These are phyloP conservation scores for Mugil cephalus DNA, from an alignment of 2,113 vertebrate species.

Conservation along the genomic window DNA sequence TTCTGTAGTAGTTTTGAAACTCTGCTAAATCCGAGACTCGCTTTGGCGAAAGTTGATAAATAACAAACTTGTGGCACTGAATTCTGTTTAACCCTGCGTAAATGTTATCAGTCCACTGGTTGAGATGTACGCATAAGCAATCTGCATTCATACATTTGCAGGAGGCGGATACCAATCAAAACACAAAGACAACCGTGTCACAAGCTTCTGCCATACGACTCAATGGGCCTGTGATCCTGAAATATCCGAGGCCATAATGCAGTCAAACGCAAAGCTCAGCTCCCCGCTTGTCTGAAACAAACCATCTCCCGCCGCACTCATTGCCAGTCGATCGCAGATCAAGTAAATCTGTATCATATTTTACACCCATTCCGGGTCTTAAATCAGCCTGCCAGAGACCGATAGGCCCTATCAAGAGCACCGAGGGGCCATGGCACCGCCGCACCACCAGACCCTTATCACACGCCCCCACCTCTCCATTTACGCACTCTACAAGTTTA, in stretches of 20 bases:
- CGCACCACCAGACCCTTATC: constrained; percentile 80
- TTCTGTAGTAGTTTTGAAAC: background rate
- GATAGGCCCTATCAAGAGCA: constrained; percentile 86
- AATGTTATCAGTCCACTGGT: constrained; percentile 16
- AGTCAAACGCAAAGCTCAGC: constrained; percentile 45
- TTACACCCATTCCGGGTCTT: constrained; percentile 80
- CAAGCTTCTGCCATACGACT: constrained; percentile 39
- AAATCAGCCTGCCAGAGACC: constrained; percentile 82
- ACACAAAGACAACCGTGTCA: constrained; percentile 59
- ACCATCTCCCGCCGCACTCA: constrained; percentile 46
- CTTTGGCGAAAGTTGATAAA: constrained; percentile 4
- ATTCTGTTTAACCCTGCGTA: background rate
- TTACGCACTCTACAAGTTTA: constrained; percentile 79
- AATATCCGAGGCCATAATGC: constrained; percentile 46
- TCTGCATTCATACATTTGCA: constrained; percentile 36
- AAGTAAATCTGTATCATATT: constrained; percentile 84
- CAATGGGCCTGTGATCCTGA: constrained; percentile 48
- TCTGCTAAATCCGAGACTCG: background rate
- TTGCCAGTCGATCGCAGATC: constrained; percentile 81
- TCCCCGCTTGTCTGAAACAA: constrained; percentile 54
- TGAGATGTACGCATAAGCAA: constrained; percentile 17
- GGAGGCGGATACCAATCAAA: constrained; percentile 51
- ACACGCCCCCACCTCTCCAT: constrained; percentile 66
- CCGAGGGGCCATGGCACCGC: constrained; percentile 69
- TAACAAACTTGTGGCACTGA: background rate